phyloP scores from a whole-genome alignment of 2,888 invertebrate genomes.

The Himalopsyche tibetana region DNA sequence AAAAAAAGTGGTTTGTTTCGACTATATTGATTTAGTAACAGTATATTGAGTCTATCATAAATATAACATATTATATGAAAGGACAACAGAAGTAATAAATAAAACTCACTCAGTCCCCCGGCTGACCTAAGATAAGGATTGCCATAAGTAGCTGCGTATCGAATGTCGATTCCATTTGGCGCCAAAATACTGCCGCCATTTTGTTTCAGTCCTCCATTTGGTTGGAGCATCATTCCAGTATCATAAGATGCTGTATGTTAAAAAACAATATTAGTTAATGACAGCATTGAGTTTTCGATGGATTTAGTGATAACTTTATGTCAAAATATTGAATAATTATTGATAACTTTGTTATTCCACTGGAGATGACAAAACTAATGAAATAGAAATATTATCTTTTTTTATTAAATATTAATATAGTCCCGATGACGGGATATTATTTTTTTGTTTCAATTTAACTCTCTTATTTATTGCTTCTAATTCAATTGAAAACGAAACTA shows the following conservation, averaged over 20 bases:
- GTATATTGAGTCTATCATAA: neutral
- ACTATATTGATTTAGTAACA: neutral
- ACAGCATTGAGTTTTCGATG: too few relatives aligned
- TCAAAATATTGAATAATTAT: too few relatives aligned
- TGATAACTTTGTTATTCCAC: neutral
- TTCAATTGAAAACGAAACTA: too few relatives aligned
- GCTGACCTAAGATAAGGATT: conserved; percentile 90
- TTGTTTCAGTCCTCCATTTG: conserved; percentile 55
- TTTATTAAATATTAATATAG: too few relatives aligned
- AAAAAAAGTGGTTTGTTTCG: neutral
- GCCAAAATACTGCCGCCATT: conserved; percentile 70
- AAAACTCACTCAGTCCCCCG: conserved; percentile 76
- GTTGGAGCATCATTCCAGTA: conserved; percentile 50
- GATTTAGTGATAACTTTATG: too few relatives aligned
- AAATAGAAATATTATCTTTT: too few relatives aligned
- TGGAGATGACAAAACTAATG: neutral
- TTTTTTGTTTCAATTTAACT: too few relatives aligned
- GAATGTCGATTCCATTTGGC: conserved; percentile 82
- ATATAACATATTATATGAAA: too few relatives aligned
- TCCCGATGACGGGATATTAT: too few relatives aligned
- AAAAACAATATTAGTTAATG: neutral
- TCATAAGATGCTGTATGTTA: conserved; percentile 54
- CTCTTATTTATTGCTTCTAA: too few relatives aligned
- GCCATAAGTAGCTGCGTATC: conserved; percentile 92
- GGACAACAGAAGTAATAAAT: neutral